Evolutionary conservation across 1,140 invertebrate species (phyloP).

Genomic region (Lepeophtheirus salmonis): DNA sequence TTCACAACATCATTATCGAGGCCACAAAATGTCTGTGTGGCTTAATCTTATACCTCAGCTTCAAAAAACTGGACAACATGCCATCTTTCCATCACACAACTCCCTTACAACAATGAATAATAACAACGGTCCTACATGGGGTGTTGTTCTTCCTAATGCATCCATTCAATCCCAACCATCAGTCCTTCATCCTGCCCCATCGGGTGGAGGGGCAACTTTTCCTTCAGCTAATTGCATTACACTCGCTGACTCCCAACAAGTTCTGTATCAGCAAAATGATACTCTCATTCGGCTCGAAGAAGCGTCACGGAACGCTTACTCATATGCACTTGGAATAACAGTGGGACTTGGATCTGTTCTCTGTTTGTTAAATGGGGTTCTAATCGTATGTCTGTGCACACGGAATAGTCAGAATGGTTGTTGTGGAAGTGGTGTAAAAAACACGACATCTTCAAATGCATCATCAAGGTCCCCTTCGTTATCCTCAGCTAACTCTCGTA

Average conservation of each 20-base stretch:
- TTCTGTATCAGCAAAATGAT: slow-evolving; percentile 3
- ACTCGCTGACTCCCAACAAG: background rate
- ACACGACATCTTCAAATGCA: too few species aligned
- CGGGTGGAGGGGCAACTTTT: background rate
- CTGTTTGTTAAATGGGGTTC: background rate
- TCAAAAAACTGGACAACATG: slow-evolving; percentile 52
- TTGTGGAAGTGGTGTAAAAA: too few species aligned
- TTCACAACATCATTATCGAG: slow-evolving; percentile 61
- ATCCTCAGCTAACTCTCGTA: too few species aligned
- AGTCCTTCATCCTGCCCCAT: background rate
- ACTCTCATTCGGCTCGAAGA: background rate
- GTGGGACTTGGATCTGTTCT: background rate
- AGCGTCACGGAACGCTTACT: background rate
- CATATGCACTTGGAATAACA: background rate
- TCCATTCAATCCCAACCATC: background rate
- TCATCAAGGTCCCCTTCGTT: too few species aligned
- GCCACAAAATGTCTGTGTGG: slow-evolving; percentile 81
- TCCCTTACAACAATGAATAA: slow-evolving; percentile 35
- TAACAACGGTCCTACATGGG: slow-evolving; percentile 5
- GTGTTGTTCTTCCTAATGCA: slow-evolving; percentile 2
- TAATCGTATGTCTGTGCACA: slow-evolving; percentile 8
- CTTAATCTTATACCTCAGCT: slow-evolving; percentile 67
- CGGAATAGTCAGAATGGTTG: too few species aligned
- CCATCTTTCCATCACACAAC: slow-evolving; percentile 56
- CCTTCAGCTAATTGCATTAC: background rate